These are phyloP conservation scores for Anguilla rostrata DNA, from an alignment of 2,113 vertebrate species.

Conservation along the genomic window DNA sequence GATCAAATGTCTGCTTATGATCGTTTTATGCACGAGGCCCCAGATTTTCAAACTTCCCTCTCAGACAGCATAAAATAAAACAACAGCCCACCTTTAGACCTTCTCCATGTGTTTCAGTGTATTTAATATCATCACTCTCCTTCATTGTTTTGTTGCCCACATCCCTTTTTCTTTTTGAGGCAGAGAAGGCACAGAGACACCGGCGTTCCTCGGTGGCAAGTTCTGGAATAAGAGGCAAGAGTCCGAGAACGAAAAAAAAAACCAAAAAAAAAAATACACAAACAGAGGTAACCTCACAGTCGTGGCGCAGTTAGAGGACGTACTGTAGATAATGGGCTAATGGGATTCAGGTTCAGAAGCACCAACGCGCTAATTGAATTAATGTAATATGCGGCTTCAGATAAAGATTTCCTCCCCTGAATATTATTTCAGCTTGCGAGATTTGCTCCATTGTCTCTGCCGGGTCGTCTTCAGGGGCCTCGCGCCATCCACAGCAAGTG, in stretches of 20 bases:
- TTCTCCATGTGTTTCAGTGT: background rate
- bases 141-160: background rate
- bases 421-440: slow-evolving; percentile 32
- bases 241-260: no score
- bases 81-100: background rate
- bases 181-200: no score
- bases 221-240: background rate
- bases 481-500: slow-evolving; percentile 32
- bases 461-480: slow-evolving; percentile 26
- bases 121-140: background rate
- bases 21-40: no score
- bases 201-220: background rate
- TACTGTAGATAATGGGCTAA: slow-evolving; percentile 37
- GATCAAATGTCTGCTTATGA: no score
- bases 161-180: background rate
- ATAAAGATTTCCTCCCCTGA: slow-evolving; percentile 38
- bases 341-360: slow-evolving; percentile 38
- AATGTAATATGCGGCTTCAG: slow-evolving; percentile 44
- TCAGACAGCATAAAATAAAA: background rate
- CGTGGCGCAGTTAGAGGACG: slow-evolving; percentile 14
- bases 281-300: slow-evolving; percentile 20
- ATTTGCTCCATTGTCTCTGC: slow-evolving; percentile 30
- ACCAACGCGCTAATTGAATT: slow-evolving; percentile 46
- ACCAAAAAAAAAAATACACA: background rate
- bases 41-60: background rate